Conservation (phyloP, 2,888 invertebrate species). For the Harmothoe impar region DNA sequence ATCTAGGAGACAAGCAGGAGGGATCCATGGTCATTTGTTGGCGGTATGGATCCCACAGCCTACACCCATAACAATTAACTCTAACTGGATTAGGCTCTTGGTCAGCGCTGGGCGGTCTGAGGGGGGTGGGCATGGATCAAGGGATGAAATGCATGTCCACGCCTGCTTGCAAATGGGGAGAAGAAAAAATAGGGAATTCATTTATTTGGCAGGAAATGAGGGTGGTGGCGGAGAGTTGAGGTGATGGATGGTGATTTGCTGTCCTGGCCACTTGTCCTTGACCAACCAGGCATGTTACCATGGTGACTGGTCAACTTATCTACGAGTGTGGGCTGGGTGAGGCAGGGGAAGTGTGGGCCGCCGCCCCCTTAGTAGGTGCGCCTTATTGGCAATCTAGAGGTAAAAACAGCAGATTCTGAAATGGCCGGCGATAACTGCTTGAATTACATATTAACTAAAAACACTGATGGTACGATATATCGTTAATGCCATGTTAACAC, state of each 20-base stretch:
- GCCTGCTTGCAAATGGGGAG: background rate
- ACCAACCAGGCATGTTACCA: background rate
- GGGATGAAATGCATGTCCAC: constrained; percentile 11
- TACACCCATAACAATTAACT: constrained; percentile 20
- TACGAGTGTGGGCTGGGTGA: background rate
- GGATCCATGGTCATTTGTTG: background rate
- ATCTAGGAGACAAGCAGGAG: constrained; percentile 14
- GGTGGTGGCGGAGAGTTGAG: background rate
- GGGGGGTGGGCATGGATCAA: too few species aligned
- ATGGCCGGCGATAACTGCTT: too few species aligned
- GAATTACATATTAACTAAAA: too few species aligned
- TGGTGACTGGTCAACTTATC: constrained; percentile 13
- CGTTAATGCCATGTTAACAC: too few species aligned
- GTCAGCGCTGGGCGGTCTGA: background rate
- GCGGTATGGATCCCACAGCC: background rate
- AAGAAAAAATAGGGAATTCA: background rate
- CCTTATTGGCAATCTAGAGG: too few species aligned
- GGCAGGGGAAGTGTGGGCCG: background rate
- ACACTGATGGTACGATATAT: too few species aligned
- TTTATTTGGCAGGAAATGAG: background rate
- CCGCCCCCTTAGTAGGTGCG: background rate
- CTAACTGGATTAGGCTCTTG: background rate
- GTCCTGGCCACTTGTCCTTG: background rate
- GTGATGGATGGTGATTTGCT: constrained; percentile 33
- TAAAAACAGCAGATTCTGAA: too few species aligned